Evolutionary conservation across 2,888 invertebrate species (phyloP), one percentile per base, ranked within the genome.

Genomic region (Mythimna loreyi): DNA sequence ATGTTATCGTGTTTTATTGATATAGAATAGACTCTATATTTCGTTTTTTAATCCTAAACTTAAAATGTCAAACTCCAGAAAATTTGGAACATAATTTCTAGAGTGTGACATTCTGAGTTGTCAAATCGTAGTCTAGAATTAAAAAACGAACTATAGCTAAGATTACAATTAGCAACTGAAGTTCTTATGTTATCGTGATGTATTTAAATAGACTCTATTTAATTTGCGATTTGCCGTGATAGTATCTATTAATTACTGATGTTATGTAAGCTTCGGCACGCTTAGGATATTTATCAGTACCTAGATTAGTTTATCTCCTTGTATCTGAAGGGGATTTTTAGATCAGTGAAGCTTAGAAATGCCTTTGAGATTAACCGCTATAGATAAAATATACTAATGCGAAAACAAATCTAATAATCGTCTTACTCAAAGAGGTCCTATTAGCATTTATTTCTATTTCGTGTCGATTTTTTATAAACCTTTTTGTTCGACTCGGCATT

Each of bases 1-100:
- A n/a, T n/a, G n/a, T n/a, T n/a, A n/a, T n/a, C n/a, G n/a, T n/a
- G 28, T 53, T 59, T 60, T 52, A 28, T 4, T 28, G 2, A 53
- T n/a, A n/a, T n/a, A n/a, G n/a, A 78, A 75, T 72, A 72, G 56
- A 59, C 63, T 58, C 16, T 16, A 16, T 5, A n/a, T n/a, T n/a
- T 45, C n/a, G n/a, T n/a, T n/a, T n/a, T n/a, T n/a, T n/a, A n/a
- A n/a, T n/a, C n/a, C n/a, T n/a, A n/a, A n/a, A n/a, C n/a, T n/a
- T n/a, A n/a, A n/a, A n/a, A n/a, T n/a, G n/a, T n/a, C n/a, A n/a
- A n/a, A n/a, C n/a, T n/a, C n/a, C n/a, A n/a, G n/a, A n/a, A n/a
- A n/a, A n/a, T n/a, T n/a, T n/a, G n/a, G n/a, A n/a, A n/a, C n/a
- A n/a, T n/a, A n/a, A n/a, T n/a, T n/a, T n/a, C n/a, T n/a, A n/a